Evolutionary conservation across 1,140 invertebrate genomes (phyloP), one percentile per base, ranked within the genome.

Genomic region (Manduca sexta): DNA sequence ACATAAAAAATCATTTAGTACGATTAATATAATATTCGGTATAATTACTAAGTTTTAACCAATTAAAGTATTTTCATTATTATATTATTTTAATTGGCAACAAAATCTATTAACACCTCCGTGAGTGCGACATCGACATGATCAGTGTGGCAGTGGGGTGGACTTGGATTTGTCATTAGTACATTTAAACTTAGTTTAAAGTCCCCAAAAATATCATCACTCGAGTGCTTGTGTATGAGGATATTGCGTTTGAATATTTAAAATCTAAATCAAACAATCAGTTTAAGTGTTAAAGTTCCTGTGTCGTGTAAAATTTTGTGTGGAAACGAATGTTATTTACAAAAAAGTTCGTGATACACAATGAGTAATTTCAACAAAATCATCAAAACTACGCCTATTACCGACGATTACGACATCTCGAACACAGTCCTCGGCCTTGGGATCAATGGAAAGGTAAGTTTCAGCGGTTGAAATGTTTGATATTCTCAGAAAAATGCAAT

Each of bases 371-470:
- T 63, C 17, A 58, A 73, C 21, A 86, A 73, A 75, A 70, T 64
- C 35, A 92, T 91, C 31, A 96, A 96, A 89, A 90, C 89, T 47
- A 91, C 90, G 29, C 90, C 93, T 13, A 94, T 99, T 56, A 93
- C 92, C 18, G 92, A 97, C 49, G 97, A 99, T 84, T 99, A 98
- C 79, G 91, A 93, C 75, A 95, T 99, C 60, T 95, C 95, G n/a
- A 93, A 93, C 69, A 95, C 92, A 43, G 97, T 99, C 10, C 90
- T 99, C 33, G 98, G 98, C n/a, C 90, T 98, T 17, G 98, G 98
- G 11, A 99, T 99, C 59, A 99, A 98, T 83, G 98, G 98, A 30
- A 98, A 98, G 90, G 94, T 96, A 64, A 45, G 65, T 65, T 43
- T 40, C n/a, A 26, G 21, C 8, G 8, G 4, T 26, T 26, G 21